A percentile compares a stretch with the other conserved stretches of the same genome.
phyloP scores from a whole-genome alignment of 2,888 invertebrate species.

The Diplazon laetatorius region DNA sequence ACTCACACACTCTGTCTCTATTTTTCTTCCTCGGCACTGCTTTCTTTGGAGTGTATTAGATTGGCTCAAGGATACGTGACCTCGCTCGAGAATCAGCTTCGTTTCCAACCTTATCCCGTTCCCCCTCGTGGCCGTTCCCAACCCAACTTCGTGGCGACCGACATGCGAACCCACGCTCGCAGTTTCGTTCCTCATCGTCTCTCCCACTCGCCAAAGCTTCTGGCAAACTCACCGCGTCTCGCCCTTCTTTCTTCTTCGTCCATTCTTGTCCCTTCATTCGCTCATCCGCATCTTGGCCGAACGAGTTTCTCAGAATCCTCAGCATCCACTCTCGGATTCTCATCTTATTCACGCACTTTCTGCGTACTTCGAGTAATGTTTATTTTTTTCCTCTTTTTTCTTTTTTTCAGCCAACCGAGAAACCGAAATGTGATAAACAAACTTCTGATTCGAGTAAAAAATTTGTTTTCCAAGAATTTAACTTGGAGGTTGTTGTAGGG shows the following conservation, averaged over 20 bases:
- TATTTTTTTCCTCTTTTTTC: not conserved
- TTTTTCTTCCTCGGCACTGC: slow-evolving; percentile 30
- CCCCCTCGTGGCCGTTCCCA: slow-evolving; percentile 46
- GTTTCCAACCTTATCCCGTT: slow-evolving; percentile 74
- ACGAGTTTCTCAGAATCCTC: slow-evolving; percentile 47
- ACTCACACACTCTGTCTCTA: not conserved
- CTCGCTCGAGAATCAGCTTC: slow-evolving; percentile 82
- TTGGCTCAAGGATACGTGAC: slow-evolving; percentile 82
- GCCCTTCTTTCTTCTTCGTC: slow-evolving; percentile 10
- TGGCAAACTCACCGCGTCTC: slow-evolving; percentile 9
- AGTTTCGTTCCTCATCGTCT: slow-evolving; percentile 44
- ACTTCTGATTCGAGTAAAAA: not conserved
- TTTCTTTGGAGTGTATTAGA: slow-evolving; percentile 77
- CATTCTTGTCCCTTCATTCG: slow-evolving; percentile 43
- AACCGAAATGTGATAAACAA: slow-evolving; percentile 5
- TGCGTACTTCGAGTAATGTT: not conserved
- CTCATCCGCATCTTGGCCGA: slow-evolving; percentile 21
- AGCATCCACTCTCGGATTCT: not conserved
- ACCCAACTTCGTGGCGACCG: slow-evolving; percentile 36
- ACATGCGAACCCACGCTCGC: slow-evolving; percentile 11
- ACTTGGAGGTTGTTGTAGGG: not conserved
- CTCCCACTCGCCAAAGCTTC: slow-evolving; percentile 26
- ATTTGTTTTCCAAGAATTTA: not conserved
- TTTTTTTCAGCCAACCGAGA: slow-evolving; percentile 3
- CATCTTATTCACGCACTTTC: slow-evolving; percentile 3